Evolutionary conservation across 2,797 vertebrate genomes (phyloP).

Genomic region (Labeo calbasu): DNA sequence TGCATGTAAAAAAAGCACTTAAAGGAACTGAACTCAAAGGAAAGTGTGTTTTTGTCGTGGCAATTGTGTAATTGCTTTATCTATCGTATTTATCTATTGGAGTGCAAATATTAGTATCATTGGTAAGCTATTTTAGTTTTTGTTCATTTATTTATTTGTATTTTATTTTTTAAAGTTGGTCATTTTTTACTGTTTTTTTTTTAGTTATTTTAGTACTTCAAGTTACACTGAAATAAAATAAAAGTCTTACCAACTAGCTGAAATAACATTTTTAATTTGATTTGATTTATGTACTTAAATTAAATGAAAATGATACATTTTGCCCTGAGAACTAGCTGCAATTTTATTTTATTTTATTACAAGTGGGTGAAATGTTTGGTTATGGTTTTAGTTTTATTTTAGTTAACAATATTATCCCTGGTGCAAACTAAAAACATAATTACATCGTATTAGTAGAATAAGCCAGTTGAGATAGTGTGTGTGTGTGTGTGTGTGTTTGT

Average conservation of each 20-base stretch:
- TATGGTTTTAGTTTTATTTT: neutral
- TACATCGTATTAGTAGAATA: neutral
- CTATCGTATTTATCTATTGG: too few species aligned
- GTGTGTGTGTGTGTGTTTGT: constrained; percentile 40
- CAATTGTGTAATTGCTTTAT: constrained; percentile 9
- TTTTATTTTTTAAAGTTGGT: too few species aligned
- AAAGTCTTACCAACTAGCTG: too few species aligned
- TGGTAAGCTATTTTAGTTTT: too few species aligned
- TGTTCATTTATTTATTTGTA: too few species aligned
- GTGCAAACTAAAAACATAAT: constrained; percentile 2
- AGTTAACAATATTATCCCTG: neutral
- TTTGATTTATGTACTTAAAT: neutral
- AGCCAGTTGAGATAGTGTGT: neutral
- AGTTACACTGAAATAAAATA: too few species aligned
- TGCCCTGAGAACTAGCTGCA: too few species aligned
- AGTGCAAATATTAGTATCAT: too few species aligned
- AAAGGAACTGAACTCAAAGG: neutral
- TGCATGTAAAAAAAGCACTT: neutral
- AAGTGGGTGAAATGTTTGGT: neutral
- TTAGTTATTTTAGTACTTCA: too few species aligned
- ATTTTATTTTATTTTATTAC: neutral
- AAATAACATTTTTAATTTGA: too few species aligned
- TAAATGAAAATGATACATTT: neutral
- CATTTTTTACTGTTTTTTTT: too few species aligned
- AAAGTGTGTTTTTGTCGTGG: neutral